Base-by-base conservation (phyloP, 2,113 vertebrate species). In the Oreochromis aureus region DNA sequence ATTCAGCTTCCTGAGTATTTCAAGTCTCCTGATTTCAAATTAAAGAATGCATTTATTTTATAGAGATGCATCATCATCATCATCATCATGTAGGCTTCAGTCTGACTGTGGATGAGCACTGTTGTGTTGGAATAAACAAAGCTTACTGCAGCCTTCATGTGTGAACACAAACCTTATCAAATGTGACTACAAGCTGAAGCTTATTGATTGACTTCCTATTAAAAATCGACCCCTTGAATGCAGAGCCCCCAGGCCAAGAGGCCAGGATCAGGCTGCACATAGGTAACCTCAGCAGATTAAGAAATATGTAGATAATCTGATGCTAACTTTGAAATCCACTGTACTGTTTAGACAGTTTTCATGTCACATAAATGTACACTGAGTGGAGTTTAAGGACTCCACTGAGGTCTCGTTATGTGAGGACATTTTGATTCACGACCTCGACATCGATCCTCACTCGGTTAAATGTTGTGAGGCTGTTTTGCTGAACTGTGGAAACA, bases 201-300 rank as follows among this genome's bases (percentile, higher is more conserved):
- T 92, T 95, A 93, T 95, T 94, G 94, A 95, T 94, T 48, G 79
- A 85, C 84, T 91, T 89, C 86, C 89, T 78, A 81, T 86, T 56
- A 85, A 27, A 85, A 58, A 86, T 19, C 53, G 86, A 81, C 78
- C 63, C 81, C 69, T 30, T 34, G 85, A 54, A 91, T 87, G 76
- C 88, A 89, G 69, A 1, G 34, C 16, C 61, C 80, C 48, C 30
- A 13, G 55, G n/a, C 53, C 53, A 11, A 11, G 10, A 22, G 53
- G 53, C 53, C n/a, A 22, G 41, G 18, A 51, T 32, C 1, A 78
- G 71, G 46, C 46, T 12, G 2, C 27, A 30, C 24, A 1, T 0
- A 30, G 24, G 71, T 19, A 0, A 76, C 24, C 46, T 32, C 44
- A 51, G 41, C 16, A 48, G 22, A 0, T 19, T 46, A 1, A 73